Base-by-base conservation (phyloP, 2,113 vertebrate species). In the Oenanthe oenanthe region DNA sequence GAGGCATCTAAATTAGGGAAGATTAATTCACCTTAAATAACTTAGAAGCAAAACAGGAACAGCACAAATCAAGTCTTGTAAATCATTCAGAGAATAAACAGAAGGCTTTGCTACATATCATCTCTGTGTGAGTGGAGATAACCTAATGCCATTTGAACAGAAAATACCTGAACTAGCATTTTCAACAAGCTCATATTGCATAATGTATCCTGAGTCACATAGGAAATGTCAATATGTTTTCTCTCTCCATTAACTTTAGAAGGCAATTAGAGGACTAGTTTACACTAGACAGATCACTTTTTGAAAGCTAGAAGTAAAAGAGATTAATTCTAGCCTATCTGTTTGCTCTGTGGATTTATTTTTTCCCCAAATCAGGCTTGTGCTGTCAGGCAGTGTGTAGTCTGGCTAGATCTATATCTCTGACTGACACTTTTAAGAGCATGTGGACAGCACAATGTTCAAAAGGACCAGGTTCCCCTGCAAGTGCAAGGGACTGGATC, bases 171-270 rank as follows among this genome's bases (percentile, higher is more conserved):
- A 92, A 88, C n/a, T 90, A 73, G 47, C 82, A 73, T 92, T 93
- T 95, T 54, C 63, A 87, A 53, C 45, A 68, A 89, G 75, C 62
- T 93, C 50, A 45, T 50, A 54, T 28, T 73, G 71, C 71, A 62
- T 90, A 90, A 93, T 51, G 54, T 76, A 70, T 89, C 92, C 74
- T 7, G 2, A 92, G 82, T 92, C 92, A 94, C 78, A 88, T 10
- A 76, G 48, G 45, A 92, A 93, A 93, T 88, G 93, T 95, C 95
- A 96, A 94, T 94, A 94, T 89, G 78, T 96, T 96, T 96, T 96
- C 88, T 85, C 85, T 94, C 90, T 89, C 90, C 77, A 85, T 96
- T 93, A 96, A 94, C 88, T 96, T 92, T 93, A 79, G 90, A 93
- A 95, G 92, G 90, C 92, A 96, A 95, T 96, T 95, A 95, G 62